Percentiles rank a stretch among this genome's conserved stretches.
phyloP scores from a whole-genome alignment of 2,888 invertebrate genomes.

The Pyrrhia umbra region DNA sequence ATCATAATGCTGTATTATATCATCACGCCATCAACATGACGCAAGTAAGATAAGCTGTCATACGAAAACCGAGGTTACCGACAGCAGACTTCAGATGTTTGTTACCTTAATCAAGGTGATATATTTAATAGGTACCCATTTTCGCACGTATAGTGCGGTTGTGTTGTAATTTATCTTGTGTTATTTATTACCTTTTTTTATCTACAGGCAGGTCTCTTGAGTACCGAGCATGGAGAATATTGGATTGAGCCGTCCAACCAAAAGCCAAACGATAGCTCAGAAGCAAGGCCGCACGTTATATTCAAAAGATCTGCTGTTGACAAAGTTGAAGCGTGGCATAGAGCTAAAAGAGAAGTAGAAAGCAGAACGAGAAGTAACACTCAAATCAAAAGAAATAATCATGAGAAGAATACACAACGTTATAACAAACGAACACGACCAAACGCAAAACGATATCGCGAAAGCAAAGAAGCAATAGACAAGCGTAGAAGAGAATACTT shows the following conservation, averaged over 20 bases:
- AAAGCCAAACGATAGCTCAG: conserved; percentile 75
- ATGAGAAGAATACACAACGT: conserved; percentile 85
- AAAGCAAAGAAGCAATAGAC: conserved; percentile 91
- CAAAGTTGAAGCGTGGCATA: conserved; percentile 82
- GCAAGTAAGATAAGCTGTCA: conserved; percentile 56
- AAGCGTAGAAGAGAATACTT: conserved; percentile 79
- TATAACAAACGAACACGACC: conserved; percentile 75
- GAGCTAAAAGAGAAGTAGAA: conserved; percentile 78
- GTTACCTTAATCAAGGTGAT: conserved; percentile 57
- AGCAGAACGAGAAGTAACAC: conserved; percentile 60
- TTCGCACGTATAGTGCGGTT: conserved; percentile 30
- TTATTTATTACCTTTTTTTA: conserved; percentile 56
- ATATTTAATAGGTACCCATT: conserved; percentile 46
- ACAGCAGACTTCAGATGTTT: conserved; percentile 46
- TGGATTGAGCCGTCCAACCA: conserved; percentile 93
- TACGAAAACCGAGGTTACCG: conserved; percentile 48
- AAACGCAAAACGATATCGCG: conserved; percentile 87
- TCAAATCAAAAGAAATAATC: conserved; percentile 84
- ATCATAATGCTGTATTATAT: conserved; percentile 54
- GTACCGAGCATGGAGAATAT: conserved; percentile 92
- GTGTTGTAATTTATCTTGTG: conserved; percentile 38
- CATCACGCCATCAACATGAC: conserved; percentile 55
- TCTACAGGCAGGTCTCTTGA: conserved; percentile 92
- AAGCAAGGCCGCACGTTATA: conserved; percentile 91
- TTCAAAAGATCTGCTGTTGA: conserved; percentile 92